Evolutionary conservation across 2,888 invertebrate genomes (phyloP).

Genomic region (Stenoptilia bipunctidactyla): DNA sequence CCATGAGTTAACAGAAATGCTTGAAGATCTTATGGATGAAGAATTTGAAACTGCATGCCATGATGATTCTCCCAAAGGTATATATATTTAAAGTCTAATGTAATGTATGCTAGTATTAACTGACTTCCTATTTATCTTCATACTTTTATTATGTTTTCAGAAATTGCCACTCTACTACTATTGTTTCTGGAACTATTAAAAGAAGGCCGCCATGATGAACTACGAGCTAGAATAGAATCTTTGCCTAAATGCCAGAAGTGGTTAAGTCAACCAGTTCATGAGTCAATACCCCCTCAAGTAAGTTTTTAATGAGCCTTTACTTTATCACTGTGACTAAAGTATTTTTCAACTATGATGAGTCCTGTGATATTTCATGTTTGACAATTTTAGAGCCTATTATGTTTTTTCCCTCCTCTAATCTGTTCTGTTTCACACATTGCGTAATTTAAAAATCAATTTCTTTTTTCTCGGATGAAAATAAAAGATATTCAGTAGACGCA

Average conservation of each 20-base stretch:
- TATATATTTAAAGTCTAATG: neutral
- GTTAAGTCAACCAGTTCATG: constrained; percentile 61
- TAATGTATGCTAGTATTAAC: too few species aligned
- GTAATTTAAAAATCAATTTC: too few species aligned
- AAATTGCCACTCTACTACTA: constrained; percentile 70
- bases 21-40: constrained; percentile 80
- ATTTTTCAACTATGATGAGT: too few species aligned
- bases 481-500: too few species aligned
- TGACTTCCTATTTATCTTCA: too few species aligned
- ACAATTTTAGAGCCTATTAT: too few species aligned
- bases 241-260: constrained; percentile 73
- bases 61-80: constrained; percentile 77
- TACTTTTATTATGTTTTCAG: too few species aligned
- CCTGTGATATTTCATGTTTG: too few species aligned
- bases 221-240: constrained; percentile 67
- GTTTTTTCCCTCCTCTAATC: too few species aligned
- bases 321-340: too few species aligned
- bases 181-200: constrained; percentile 69
- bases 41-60: constrained; percentile 81
- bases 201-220: constrained; percentile 67
- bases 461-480: too few species aligned
- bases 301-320: constrained; percentile 11
- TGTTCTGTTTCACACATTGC: too few species aligned
- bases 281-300: constrained; percentile 51
- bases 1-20: constrained; percentile 72